Base-by-base conservation (phyloP, 64 coral and sea anemone species). In the Montipora capricornis region DNA sequence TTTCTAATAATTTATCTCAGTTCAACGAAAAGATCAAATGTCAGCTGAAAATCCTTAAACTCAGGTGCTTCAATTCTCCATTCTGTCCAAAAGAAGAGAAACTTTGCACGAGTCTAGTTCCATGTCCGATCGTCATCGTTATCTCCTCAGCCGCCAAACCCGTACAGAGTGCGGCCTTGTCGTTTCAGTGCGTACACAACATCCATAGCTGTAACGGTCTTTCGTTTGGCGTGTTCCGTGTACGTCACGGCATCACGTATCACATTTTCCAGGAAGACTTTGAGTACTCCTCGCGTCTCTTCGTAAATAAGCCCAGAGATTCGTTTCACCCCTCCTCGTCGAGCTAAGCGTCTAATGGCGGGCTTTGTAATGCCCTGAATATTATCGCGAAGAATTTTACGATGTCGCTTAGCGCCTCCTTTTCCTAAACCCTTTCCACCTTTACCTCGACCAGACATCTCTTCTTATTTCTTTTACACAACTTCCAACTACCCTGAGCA, bases 161-260 rank as follows among this genome's bases (percentile, higher is more conserved):
- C 91, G 83, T 93, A 93, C 74, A 93, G 20, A 10, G 91, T 93
- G 76, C 91, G 91, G 51, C 91, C 82, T 93, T 93, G 91, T 4
- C 91, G 91, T 93, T 93, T 93, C 74, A 93, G 66, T 46, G 91
- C 91, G 75, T 93, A 93, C 20, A 93, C 91, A n/a, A 93, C 91
- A 46, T 93, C 91, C 91, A 93, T 93, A 16, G 91, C 91, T 19
- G 91, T 93, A 16, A 93, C 91, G 3, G 91, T 93, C 74, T 93
- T 93, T 47, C 91, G 68, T 66, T 93, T 93, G 91, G 91, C 91
- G 91, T 93, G 91, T 74, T 93, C 91, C 24, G 91, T 93, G 83
- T 93, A 93, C 5, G 91, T 93, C 5, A 93, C 91, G 0, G 91
- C 91, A 70, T 93, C 91, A 47, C 91, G 91, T 47, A 93, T 93